These are phyloP conservation scores for Xenops minutus DNA, from an alignment of 2,797 vertebrate genomes.

Conservation along the genomic window DNA sequence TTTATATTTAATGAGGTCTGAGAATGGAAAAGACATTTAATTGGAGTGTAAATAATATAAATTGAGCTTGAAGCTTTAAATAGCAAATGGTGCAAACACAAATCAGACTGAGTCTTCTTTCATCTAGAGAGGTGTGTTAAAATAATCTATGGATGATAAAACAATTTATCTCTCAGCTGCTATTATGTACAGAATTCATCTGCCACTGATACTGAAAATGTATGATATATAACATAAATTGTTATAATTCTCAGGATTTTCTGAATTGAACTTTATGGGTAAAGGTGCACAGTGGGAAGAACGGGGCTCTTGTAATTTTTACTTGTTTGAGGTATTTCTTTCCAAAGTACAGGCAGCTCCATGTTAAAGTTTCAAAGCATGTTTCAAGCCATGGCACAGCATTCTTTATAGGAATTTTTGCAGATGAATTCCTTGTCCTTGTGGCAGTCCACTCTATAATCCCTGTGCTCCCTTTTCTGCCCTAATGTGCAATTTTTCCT, in stretches of 20 bases:
- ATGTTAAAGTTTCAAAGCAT: background rate
- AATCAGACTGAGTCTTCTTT: background rate
- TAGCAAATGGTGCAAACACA: background rate
- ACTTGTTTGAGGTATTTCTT: background rate
- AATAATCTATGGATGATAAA: background rate
- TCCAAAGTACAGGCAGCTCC: background rate
- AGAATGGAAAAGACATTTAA: background rate
- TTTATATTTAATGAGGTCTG: background rate
- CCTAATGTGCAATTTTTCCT: conserved; percentile 1
- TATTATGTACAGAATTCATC: background rate
- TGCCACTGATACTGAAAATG: background rate
- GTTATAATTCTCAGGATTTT: background rate
- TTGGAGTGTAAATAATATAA: background rate
- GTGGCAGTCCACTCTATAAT: background rate
- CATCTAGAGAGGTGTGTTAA: background rate
- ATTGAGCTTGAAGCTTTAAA: background rate
- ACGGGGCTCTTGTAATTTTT: background rate
- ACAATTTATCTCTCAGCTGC: background rate
- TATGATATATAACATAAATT: background rate
- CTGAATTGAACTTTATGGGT: background rate
- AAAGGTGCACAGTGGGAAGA: background rate
- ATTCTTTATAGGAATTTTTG: background rate
- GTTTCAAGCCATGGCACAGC: background rate
- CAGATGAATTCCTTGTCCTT: conserved; percentile 8
- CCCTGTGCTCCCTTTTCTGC: background rate